Base-by-base conservation (phyloP, 1,140 invertebrate species). In the Pachyrhynchus sulphureomaculatus region DNA sequence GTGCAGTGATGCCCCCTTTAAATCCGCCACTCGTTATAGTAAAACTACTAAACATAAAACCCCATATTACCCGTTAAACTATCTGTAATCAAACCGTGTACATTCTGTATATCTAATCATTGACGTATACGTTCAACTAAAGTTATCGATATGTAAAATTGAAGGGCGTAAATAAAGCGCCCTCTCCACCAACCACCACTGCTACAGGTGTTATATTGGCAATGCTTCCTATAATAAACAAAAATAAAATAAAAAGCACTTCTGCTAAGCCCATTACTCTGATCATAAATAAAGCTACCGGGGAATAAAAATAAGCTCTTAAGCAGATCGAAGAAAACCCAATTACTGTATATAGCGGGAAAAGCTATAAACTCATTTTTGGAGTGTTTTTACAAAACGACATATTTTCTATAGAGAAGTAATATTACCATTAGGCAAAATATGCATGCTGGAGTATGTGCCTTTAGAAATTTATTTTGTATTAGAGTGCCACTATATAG, bases 351-450 rank as follows among this genome's bases (percentile, higher is more conserved):
- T 13, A 48, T n/a, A 23, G 24, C 45, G 45, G 20, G 44, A 26
- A 48, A 18, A 23, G 21, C 24, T 48, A n/a, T 15, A 15, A 48
- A 48, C 29, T 48, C 45, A 32, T 26, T 48, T 48, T 48, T 21
- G 23, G 45, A 23, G 33, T 15, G 32, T 36, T 51, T 51, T 51
- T 51, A 51, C 33, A 29, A 36, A 51, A 51, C n/a, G 13, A 36
- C 17, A 51, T 36, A 51, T 51, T 51, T 51, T 32, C 29, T 51
- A 34, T 36, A 34, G 48, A 51, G 36, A 51, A 21, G 33, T 51
- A 51, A 51, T 21, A 29, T 36, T 17, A 20, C 18, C 21, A 34
- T 18, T 51, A 36, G 13, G 32, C 8, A 13, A 20, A 51, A 29
- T 12, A 20, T n/a, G n/a, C 20, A 51, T 26, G 20, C 17, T 13